Conservation (phyloP, 2,888 invertebrate species). For the Myopa testacea region DNA sequence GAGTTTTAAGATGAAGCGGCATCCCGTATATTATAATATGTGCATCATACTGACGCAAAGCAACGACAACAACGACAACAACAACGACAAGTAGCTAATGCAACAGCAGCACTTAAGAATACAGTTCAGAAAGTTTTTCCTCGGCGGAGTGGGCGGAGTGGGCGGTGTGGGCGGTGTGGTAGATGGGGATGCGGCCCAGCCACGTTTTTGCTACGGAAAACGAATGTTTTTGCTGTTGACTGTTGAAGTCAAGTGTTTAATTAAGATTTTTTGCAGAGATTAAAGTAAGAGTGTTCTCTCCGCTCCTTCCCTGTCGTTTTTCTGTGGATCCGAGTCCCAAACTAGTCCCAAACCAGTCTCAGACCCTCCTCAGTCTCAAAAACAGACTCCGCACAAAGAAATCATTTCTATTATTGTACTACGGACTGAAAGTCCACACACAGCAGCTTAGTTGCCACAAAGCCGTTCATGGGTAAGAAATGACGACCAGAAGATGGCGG, state of each 20-base stretch:
- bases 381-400: not conserved
- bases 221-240: no score
- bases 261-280: slow-evolving; percentile 35
- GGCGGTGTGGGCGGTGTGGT: not conserved
- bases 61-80: not conserved
- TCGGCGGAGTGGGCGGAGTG: not conserved
- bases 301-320: no score
- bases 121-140: not conserved
- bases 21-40: not conserved
- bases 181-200: no score
- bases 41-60: not conserved
- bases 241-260: slow-evolving; percentile 31
- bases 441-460: no score
- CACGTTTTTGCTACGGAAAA: no score
- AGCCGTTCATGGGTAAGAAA: no score
- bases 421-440: no score
- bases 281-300: slow-evolving; percentile 7
- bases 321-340: not conserved
- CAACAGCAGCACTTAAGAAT: not conserved
- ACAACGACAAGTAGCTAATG: not conserved
- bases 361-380: no score
- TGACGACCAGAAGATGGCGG: no score
- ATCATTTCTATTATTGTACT: no score
- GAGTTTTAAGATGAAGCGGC: not conserved
- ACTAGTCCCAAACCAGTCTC: not conserved